Percentiles rank a stretch among this genome's conserved stretches.
phyloP scores from a whole-genome alignment of 2,888 invertebrate genomes.

The Brachylomia viminalis region DNA sequence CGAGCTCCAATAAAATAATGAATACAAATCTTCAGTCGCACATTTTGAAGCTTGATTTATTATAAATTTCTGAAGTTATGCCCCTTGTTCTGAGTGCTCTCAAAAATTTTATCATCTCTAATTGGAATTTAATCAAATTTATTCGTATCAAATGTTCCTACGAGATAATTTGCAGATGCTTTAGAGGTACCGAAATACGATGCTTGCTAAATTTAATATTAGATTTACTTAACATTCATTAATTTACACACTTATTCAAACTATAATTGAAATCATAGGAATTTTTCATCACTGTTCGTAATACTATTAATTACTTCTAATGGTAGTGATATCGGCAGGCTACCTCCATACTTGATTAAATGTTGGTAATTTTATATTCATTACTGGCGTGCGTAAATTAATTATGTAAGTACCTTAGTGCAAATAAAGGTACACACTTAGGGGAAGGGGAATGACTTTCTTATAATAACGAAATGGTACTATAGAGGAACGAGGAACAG shows the following conservation, averaged over 20 bases:
- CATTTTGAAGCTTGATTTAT: constrained; percentile 33
- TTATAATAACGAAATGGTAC: not conserved
- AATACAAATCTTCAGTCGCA: constrained; percentile 10
- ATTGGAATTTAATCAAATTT: constrained; percentile 58
- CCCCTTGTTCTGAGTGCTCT: constrained; percentile 43
- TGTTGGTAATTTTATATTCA: not conserved
- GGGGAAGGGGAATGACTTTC: not conserved
- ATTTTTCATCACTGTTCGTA: not conserved
- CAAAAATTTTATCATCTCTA: constrained; percentile 50
- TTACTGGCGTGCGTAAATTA: not conserved
- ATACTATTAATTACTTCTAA: constrained; percentile 18
- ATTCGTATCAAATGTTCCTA: constrained; percentile 29
- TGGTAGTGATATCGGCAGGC: not conserved
- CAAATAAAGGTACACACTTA: too few relatives aligned
- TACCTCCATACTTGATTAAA: not conserved
- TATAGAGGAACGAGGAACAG: too few relatives aligned
- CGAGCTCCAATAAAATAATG: constrained; percentile 2
- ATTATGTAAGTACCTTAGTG: too few relatives aligned
- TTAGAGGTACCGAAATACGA: constrained; percentile 47
- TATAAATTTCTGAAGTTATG: constrained; percentile 30
- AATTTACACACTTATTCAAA: constrained; percentile 23
- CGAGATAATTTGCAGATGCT: constrained; percentile 47
- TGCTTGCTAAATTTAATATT: constrained; percentile 36
- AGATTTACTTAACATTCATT: constrained; percentile 35
- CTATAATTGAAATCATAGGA: constrained; percentile 16